Percentiles rank a stretch among this genome's conserved stretches.
Conservation (phyloP, 2,113 vertebrate species). For the Salvator merianae region DNA sequence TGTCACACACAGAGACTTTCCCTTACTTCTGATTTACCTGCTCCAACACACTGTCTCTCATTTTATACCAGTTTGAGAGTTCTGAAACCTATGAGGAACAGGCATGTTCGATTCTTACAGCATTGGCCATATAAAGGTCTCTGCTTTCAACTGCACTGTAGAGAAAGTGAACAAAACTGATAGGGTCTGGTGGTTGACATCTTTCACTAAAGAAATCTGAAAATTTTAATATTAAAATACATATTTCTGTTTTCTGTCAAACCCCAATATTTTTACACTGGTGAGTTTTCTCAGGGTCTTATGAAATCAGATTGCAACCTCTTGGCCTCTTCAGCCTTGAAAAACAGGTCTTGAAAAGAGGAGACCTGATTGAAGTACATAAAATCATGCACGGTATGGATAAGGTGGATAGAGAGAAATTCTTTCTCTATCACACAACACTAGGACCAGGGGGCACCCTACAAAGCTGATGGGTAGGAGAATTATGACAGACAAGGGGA, state of each 20-base stretch:
- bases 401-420: no score
- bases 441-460: no score
- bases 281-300: not conserved
- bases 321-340: no score
- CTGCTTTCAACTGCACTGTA: not conserved
- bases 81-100: not conserved
- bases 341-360: no score
- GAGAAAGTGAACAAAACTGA: not conserved
- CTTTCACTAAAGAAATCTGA: not conserved
- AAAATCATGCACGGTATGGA: no score
- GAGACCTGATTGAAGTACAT: no score
- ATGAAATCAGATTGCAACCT: no score
- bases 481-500: no score
- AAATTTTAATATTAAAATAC: not conserved
- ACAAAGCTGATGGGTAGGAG: no score
- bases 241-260: not conserved
- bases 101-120: not conserved
- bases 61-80: not conserved
- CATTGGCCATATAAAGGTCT: not conserved
- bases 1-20: not conserved
- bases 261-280: not conserved
- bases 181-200: not conserved
- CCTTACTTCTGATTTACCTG: not conserved
- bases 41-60: not conserved
- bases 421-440: no score